Evolutionary conservation across 2,113 vertebrate species (phyloP).

Genomic region (Gobio gobio): DNA sequence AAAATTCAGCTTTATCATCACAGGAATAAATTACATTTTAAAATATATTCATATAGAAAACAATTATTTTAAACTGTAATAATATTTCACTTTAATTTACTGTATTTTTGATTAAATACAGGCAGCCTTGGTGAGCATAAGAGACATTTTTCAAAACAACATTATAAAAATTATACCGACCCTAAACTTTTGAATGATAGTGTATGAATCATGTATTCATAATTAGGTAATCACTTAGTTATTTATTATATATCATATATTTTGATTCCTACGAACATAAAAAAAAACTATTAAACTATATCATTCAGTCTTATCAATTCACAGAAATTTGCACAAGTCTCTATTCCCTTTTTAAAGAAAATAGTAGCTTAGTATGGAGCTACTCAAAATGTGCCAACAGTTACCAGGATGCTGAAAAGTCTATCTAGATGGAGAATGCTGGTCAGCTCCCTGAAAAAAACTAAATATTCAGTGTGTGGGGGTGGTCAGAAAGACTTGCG

Average conservation of each 20-base stretch:
- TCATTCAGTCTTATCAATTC: too few relatives aligned
- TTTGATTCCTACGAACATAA: not conserved
- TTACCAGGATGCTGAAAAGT: not conserved
- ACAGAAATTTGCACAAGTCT: not conserved
- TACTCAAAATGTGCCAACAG: not conserved
- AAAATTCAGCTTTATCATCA: too few relatives aligned
- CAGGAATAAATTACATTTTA: too few relatives aligned
- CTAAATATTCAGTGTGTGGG: conserved; percentile 45
- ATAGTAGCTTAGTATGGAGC: not conserved
- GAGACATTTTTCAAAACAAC: too few relatives aligned
- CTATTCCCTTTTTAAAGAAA: not conserved
- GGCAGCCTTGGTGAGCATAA: too few relatives aligned
- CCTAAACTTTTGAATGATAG: too few relatives aligned
- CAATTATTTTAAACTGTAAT: too few relatives aligned
- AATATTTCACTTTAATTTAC: too few relatives aligned
- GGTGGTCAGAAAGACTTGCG: conserved; percentile 33
- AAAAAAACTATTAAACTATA: not conserved
- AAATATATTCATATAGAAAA: too few relatives aligned
- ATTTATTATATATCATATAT: not conserved
- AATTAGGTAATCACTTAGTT: not conserved
- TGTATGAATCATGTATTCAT: not conserved
- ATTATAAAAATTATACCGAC: too few relatives aligned
- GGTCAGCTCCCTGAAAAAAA: not conserved
- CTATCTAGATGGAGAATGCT: not conserved
- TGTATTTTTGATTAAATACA: too few relatives aligned